A percentile compares a stretch with the other conserved stretches of the same genome.
phyloP scores from a whole-genome alignment of 2,888 invertebrate genomes.

The Sphecodes monilicornis region DNA sequence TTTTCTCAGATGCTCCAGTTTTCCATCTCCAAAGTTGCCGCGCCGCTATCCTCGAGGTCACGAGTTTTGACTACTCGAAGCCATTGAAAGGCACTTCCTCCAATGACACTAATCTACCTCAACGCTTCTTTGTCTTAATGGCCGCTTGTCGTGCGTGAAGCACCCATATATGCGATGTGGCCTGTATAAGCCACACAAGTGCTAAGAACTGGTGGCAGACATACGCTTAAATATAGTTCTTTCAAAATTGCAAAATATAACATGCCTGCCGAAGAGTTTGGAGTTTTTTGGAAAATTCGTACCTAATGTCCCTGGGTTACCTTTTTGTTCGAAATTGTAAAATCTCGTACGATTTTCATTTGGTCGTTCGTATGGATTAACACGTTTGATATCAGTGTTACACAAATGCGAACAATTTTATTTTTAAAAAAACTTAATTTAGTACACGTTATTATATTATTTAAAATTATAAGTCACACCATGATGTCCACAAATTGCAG shows the following conservation, averaged over 20 bases:
- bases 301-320: too few species aligned
- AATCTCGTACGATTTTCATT: too few species aligned
- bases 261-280: not conserved
- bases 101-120: slow-evolving; percentile 11
- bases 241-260: not conserved
- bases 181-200: slow-evolving; percentile 13
- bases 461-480: too few species aligned
- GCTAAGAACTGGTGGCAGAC: slow-evolving; percentile 7
- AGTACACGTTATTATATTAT: too few species aligned
- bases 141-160: slow-evolving; percentile 7
- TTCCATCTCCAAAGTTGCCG: not conserved
- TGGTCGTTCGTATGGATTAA: too few species aligned
- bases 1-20: not conserved
- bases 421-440: too few species aligned
- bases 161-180: slow-evolving; percentile 11
- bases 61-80: slow-evolving; percentile 13
- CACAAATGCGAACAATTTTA: not conserved
- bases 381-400: too few species aligned
- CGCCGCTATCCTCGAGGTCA: not conserved
- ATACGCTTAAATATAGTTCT: not conserved
- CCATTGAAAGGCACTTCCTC: slow-evolving; percentile 11
- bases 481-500: too few species aligned
- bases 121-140: slow-evolving; percentile 16
- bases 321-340: too few species aligned
- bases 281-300: not conserved